Base-by-base conservation (phyloP, 2,113 vertebrate species). In the Leuciscus idus region DNA sequence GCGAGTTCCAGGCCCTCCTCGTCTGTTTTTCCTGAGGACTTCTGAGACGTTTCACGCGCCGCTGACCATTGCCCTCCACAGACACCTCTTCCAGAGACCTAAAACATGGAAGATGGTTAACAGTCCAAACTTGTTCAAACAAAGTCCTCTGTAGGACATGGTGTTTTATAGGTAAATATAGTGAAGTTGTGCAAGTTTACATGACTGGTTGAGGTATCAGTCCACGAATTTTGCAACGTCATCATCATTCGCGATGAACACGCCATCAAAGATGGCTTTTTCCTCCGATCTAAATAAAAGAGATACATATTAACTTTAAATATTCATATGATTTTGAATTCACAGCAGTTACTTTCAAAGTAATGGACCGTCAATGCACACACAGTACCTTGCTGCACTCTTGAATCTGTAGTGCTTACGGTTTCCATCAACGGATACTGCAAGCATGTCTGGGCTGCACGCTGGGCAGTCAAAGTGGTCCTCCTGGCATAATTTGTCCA, bases 211-310 rank as follows among this genome's bases (percentile, higher is more conserved):
- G 33, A 75, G 26, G 9, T 82, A 15, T 33, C 76, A 62, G 57
- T 86, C 30, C 12, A 84, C 81, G 46, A 87, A 84, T 30, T 2
- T 30, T 23, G 66, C 46, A 4, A 87, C 86, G 6, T 84, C 82
- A 15, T 87, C 62, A 17, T 80, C 82, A 33, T 84, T 87, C 0
- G 73, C 73, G 8, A 87, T 83, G 61, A 87, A 87, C 73, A 87
- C 48, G 3, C 26, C 61, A 12, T 87, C 73, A 66, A 86, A 86
- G n/a, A 82, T 75, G 23, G 50, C n/a, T 33, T 86, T 17, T 86
- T 57, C 68, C 82, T 80, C 59, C 52, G 48, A 52, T 55, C 39
- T 43, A 43, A 43, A 43, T 43, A 43, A 43, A 43, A 8, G 6
- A 43, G 39, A 43, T 43, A 43, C 6, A 43, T 9, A 43, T 43